Base-by-base conservation (phyloP, 2,797 vertebrate genomes). In the Pipistrellus nathusii region DNA sequence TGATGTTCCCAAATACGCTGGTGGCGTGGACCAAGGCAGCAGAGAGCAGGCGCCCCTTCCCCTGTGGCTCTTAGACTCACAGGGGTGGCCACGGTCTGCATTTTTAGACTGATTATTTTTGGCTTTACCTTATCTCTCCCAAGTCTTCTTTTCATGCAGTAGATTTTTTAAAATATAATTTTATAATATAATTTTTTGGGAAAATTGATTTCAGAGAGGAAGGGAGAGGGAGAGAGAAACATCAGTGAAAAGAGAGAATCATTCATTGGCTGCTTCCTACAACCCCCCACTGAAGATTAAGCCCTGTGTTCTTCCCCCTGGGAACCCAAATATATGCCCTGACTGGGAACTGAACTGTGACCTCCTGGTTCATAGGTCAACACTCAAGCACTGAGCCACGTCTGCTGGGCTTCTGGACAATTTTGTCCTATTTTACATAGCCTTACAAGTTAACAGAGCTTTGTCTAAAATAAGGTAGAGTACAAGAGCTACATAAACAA, bases 381-480 rank as follows among this genome's bases (percentile, higher is more conserved):
- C 23, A 62, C 25, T 62, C 59, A 30, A 62, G 25, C 59, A 30
- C 59, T 14, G 59, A 62, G 59, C 59, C 27, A 62, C 6, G 27
- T 30, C 59, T 62, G 59, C 59, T 62, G 76, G 20, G n/a, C 35
- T 57, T 41, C 51, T 15, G 14, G 21, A 25, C 20, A 57, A 53
- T 30, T 90, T 41, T 75, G 35, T 88, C 46, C 71, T 38, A 46
- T 64, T 91, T 84, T 71, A 87, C 21, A 55, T 68, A 48, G 13
- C 20, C 90, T 72, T 69, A 51, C 44, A 76, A 48, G 53, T 77
- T 96, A 83, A 27, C 55, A 51, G 27, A 86, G n/a, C 66, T 38
- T 77, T 85, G n/a, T 86, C 38, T 86, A 64, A 83, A 90, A 88
- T 82, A 89, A 81, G 20, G 80, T 53, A 51, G 80, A 91, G 25